Base-by-base conservation (phyloP, 2,797 vertebrate genomes). In the Anabas testudineus region DNA sequence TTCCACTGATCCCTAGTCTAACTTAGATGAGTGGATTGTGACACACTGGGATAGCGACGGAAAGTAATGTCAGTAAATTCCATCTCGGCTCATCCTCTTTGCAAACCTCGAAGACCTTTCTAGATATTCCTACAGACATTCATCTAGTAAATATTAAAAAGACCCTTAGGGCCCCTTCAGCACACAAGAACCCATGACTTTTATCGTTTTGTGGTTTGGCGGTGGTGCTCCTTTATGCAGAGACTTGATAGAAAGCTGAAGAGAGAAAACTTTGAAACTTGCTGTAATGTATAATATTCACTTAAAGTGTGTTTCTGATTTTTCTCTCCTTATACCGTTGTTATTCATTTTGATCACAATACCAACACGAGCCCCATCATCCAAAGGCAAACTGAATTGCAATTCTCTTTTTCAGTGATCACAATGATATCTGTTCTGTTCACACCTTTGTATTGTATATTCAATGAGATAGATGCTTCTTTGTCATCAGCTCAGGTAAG, bases 131-230 rank as follows among this genome's bases (percentile, higher is more conserved):
- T 28, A 5, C 34, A 63, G 19, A 68, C 61, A 57, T 70, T 64
- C 61, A 74, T 62, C 69, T 22, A 53, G 65, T 71, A 75, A 79
- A 60, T 80, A 74, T 75, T 14, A 81, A 36, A 69, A 69, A 67
- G 39, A 24, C 57, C 59, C 41, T 7, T 15, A 28, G 49, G 36
- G 59, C 12, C 42, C 18, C 68, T 63, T 58, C 16, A 64, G 22
- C 56, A 71, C 43, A 74, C 43, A 73, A 53, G 43, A 55, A 45
- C 3, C n/a, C 1, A 2, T 62, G 42, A 59, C n/a, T 47, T 64
- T 52, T 22, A 47, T 67, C 14, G 60, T 68, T 60, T 42, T 45
- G 21, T 34, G 32, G 18, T 63, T 79, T 48, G 52, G 74, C 52
- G 30, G 74, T 14, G n/a, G n/a, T n/a, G n/a, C 26, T 78, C 10